phyloP scores from a whole-genome alignment of 1,140 invertebrate genomes.

The Macrotrachela quadricornifera region DNA sequence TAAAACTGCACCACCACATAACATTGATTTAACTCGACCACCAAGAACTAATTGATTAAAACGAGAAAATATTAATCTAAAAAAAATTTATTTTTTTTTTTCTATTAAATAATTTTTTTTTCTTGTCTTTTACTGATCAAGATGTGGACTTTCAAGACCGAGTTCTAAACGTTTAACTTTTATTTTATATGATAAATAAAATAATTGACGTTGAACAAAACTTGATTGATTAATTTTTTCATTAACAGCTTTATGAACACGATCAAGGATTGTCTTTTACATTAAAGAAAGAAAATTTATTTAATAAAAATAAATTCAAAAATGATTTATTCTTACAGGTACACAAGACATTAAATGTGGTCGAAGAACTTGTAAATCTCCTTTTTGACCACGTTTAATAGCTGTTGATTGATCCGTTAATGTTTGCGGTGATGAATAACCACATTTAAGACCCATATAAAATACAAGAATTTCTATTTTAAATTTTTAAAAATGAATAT shows the following conservation, averaged over 20 bases:
- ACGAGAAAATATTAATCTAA: slow-evolving; percentile 3
- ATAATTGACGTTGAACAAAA: slow-evolving; percentile 45
- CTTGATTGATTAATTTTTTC: slow-evolving; percentile 62
- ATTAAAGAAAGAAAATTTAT: slow-evolving; percentile 10
- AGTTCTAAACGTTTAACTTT: slow-evolving; percentile 24
- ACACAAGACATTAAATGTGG: slow-evolving; percentile 86
- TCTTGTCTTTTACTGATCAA: background rate
- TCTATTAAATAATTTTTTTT: no score
- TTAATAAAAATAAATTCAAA: background rate
- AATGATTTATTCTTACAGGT: slow-evolving; percentile 40
- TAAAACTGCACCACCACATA: slow-evolving; percentile 76
- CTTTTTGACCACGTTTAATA: slow-evolving; percentile 57
- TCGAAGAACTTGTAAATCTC: slow-evolving; percentile 65
- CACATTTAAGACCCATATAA: slow-evolving; percentile 61
- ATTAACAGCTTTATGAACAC: slow-evolving; percentile 79
- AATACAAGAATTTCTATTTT: slow-evolving; percentile 37
- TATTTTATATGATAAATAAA: slow-evolving; percentile 55
- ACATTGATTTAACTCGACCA: slow-evolving; percentile 57
- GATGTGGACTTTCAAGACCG: background rate
- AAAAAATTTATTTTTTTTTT: background rate
- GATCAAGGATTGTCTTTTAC: slow-evolving; percentile 65
- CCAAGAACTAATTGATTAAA: slow-evolving; percentile 37
- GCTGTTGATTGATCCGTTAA: slow-evolving; percentile 81
- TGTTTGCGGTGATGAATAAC: slow-evolving; percentile 80
- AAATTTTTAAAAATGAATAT: slow-evolving; percentile 7